A percentile compares a stretch with the other conserved stretches of the same genome.
Evolutionary conservation across 2,797 vertebrate genomes (phyloP).

Genomic region (Xenentodon cancila): DNA sequence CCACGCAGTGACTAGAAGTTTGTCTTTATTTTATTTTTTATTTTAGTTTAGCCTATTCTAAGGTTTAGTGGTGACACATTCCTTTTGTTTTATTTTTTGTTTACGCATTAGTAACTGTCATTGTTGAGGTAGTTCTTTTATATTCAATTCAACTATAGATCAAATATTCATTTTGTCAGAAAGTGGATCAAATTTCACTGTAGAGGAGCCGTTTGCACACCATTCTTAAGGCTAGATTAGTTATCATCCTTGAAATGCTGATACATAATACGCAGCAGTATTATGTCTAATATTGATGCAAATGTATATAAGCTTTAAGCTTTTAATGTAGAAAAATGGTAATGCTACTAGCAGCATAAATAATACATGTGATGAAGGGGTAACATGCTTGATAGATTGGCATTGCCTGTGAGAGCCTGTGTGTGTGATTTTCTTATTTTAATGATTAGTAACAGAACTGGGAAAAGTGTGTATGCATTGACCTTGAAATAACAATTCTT

Average conservation of each 20-base stretch:
- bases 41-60: slow-evolving; percentile 61
- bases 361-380: slow-evolving; percentile 81
- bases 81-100: slow-evolving; percentile 45
- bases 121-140: slow-evolving; percentile 6
- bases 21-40: slow-evolving; percentile 27
- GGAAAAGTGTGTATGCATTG: slow-evolving; percentile 43
- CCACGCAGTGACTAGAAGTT: slow-evolving; percentile 54
- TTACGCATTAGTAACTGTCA: slow-evolving; percentile 45
- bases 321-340: slow-evolving; percentile 79
- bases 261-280: slow-evolving; percentile 74
- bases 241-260: slow-evolving; percentile 58
- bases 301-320: slow-evolving; percentile 82
- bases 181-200: slow-evolving; percentile 58
- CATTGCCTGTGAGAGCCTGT: slow-evolving; percentile 74
- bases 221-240: slow-evolving; percentile 55
- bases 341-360: slow-evolving; percentile 77
- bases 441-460: slow-evolving; percentile 53
- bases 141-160: slow-evolving; percentile 25
- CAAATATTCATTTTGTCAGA: slow-evolving; percentile 45
- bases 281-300: slow-evolving; percentile 79
- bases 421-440: slow-evolving; percentile 51
- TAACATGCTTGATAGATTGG: slow-evolving; percentile 76
- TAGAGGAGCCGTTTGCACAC: slow-evolving; percentile 69
- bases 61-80: slow-evolving; percentile 74
- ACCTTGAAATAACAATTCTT: slow-evolving; percentile 18